Percentiles rank a stretch among this genome's conserved stretches.
These are phyloP conservation scores for Lithobates pipiens DNA, from an alignment of 2,797 vertebrate species.

Conservation along the genomic window DNA sequence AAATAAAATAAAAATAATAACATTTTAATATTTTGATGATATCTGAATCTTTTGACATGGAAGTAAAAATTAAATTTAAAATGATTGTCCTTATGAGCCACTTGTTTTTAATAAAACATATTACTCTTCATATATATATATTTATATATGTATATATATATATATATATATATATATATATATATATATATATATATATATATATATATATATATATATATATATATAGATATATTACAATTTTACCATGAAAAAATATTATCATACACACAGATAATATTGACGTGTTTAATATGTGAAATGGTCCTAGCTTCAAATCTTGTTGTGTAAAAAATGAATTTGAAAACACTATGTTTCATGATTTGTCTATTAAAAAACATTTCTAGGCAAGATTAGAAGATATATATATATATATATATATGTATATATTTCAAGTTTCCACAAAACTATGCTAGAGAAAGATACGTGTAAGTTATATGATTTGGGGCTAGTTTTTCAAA, in stretches of 20 bases:
- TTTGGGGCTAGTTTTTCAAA: conserved; percentile 74
- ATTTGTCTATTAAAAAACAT: conserved; percentile 73
- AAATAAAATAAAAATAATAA: conserved; percentile 65
- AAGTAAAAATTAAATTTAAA: conserved; percentile 71
- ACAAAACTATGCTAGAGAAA: conserved; percentile 78
- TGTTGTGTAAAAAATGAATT: conserved; percentile 64
- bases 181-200: conserved; percentile 54
- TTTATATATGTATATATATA: conserved; percentile 54
- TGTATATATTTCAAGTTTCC: conserved; percentile 68
- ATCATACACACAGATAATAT: conserved; percentile 72
- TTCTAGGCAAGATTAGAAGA: conserved; percentile 75
- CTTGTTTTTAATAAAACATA: conserved; percentile 72
- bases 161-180: conserved; percentile 59
- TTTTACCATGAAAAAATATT: conserved; percentile 73
- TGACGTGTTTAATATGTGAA: conserved; percentile 69
- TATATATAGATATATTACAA: conserved; percentile 62
- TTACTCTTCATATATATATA: conserved; percentile 59
- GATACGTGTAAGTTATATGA: conserved; percentile 70
- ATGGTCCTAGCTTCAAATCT: conserved; percentile 71
- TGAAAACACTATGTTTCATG: conserved; percentile 67
- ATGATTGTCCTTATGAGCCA: conserved; percentile 67
- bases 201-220: conserved; percentile 48
- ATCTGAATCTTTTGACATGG: conserved; percentile 69
- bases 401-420: conserved; percentile 66
- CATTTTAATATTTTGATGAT: conserved; percentile 73